Conservation (phyloP, 2,888 invertebrate species). For the Patella caerulea region DNA sequence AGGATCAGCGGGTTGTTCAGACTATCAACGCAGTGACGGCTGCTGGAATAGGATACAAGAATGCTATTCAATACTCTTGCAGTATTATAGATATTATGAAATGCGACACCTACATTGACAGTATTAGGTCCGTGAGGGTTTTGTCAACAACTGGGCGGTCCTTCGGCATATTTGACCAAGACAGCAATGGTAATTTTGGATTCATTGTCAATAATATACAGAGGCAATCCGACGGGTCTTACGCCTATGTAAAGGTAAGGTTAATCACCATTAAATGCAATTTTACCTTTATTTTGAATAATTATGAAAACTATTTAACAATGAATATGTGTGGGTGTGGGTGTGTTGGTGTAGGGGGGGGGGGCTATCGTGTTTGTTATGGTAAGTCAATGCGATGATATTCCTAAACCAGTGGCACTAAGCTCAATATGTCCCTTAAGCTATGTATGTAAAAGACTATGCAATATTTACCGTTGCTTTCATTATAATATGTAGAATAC, state of each 20-base stretch:
- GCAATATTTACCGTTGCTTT: too few relatives aligned
- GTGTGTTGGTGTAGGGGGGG: too few relatives aligned
- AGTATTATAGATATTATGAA: background rate
- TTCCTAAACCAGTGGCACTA: too few relatives aligned
- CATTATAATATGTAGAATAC: too few relatives aligned
- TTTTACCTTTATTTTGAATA: too few relatives aligned
- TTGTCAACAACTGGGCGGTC: slow-evolving; percentile 12
- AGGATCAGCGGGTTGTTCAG: slow-evolving; percentile 50
- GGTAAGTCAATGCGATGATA: too few relatives aligned
- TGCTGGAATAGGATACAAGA: slow-evolving; percentile 38
- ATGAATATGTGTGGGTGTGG: too few relatives aligned
- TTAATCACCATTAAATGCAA: too few relatives aligned
- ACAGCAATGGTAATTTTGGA: slow-evolving; percentile 52
- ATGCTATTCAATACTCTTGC: slow-evolving; percentile 24
- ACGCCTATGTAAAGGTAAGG: slow-evolving; percentile 38
- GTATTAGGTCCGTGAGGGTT: slow-evolving; percentile 19
- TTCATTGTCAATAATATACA: slow-evolving; percentile 55
- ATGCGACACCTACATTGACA: background rate
- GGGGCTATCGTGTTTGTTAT: too few relatives aligned
- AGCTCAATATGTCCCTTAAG: too few relatives aligned
- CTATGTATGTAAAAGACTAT: too few relatives aligned
- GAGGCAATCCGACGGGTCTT: slow-evolving; percentile 17
- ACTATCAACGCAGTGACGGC: slow-evolving; percentile 51
- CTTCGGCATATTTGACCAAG: slow-evolving; percentile 41
- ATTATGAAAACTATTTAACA: too few relatives aligned